Evolutionary conservation across 2,888 invertebrate genomes (phyloP), one percentile per base, ranked within the genome.

Genomic region (Netelia virgata): DNA sequence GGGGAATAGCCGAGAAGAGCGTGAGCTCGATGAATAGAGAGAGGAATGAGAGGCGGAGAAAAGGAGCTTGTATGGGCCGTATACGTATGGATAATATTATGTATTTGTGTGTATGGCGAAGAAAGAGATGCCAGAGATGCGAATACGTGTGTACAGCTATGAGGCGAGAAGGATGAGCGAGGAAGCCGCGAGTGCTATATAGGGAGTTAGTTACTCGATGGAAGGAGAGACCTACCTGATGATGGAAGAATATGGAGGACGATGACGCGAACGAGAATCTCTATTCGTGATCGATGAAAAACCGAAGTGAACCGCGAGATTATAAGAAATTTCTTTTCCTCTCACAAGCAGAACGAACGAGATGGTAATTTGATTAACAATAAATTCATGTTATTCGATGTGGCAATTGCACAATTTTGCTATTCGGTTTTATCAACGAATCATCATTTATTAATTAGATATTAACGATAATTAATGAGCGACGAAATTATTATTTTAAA

Each of bases 11-110:
- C 72, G 63, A 66, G 81, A 76, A 68, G 64, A 68, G 82, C 69
- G 59, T 47, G 74, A 64, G 70, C 57, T 23, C 72, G 53, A 84
- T 84, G 84, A 84, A 84, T 84, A 84, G 84, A 77, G 69, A 43
- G 68, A 74, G 28, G 28, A 47, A 11, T n/a, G 80, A 50, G 36
- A 69, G 68, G 73, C 47, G 73, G 23, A 81, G 66, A 73, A 73
- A 81, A 75, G 80, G 66, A 59, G 50, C 69, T 18, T 55, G 10
- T 61, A 57, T 18, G 61, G 16, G 28, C 9, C 43, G 64, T 57
- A n/a, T 28, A 9, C 23, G 61, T 11, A 1, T 43, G 23, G 55
- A 23, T 53, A 20, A 68, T 23, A 50, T 14, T 64, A 16, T 47
- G 16, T 55, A 55, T 9, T n/a, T 3, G 41, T 64, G 8, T 50